A percentile compares a stretch with the other conserved stretches of the same genome.
These are phyloP conservation scores for Pentamera pediparva DNA, from an alignment of 53 echinoderm and acorn worm genomes.

Conservation along the genomic window DNA sequence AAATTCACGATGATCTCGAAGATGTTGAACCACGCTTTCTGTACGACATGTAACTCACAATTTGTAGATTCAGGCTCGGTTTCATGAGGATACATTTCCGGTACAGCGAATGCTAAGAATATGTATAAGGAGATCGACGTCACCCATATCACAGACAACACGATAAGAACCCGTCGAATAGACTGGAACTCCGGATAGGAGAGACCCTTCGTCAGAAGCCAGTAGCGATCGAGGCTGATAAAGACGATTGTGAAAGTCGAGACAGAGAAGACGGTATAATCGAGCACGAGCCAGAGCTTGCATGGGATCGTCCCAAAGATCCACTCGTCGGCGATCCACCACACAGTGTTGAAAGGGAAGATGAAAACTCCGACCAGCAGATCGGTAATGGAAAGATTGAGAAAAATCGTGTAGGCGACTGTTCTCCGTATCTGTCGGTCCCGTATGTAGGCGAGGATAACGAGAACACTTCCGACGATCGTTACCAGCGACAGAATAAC, in stretches of 20 bases:
- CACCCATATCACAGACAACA: not conserved
- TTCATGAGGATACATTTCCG: too few species aligned
- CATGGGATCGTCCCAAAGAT: not conserved
- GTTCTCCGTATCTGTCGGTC: not conserved
- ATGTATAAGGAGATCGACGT: too few species aligned
- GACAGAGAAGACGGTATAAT: not conserved
- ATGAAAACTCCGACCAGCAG: not conserved
- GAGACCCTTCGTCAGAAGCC: not conserved
- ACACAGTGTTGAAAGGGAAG: not conserved
- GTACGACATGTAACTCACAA: too few species aligned
- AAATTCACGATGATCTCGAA: too few species aligned
- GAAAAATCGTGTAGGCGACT: not conserved
- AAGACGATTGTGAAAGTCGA: not conserved
- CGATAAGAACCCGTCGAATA: not conserved
- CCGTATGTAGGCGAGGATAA: not conserved
- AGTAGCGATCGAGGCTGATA: not conserved
- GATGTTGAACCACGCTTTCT: too few species aligned
- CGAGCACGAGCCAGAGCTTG: not conserved
- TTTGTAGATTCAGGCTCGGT: too few species aligned
- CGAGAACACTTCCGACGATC: not conserved
- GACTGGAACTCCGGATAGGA: not conserved
- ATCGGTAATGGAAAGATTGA: too few species aligned
- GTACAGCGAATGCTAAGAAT: too few species aligned
- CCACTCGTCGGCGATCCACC: not conserved
- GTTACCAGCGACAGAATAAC: not conserved